Evolutionary conservation across 35 echinoderm and acorn worm genomes (phyloP).

Genomic region (Stichopus chloronotus): DNA sequence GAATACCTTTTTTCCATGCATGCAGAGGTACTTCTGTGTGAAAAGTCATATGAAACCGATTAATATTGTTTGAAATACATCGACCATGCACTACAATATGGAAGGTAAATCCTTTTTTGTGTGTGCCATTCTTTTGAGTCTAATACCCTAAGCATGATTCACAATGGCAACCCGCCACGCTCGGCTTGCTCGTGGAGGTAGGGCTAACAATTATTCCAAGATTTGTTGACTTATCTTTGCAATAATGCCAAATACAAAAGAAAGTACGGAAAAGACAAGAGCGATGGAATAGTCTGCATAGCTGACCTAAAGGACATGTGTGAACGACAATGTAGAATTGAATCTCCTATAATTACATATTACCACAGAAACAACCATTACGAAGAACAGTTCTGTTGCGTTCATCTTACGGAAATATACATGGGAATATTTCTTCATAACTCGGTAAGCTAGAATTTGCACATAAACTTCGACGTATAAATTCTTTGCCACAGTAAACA

Average conservation of each 20-base stretch:
- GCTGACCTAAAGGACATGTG: not conserved
- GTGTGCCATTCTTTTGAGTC: not conserved
- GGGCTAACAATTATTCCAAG: slow-evolving; percentile 6
- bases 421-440: too few relatives aligned
- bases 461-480: too few relatives aligned
- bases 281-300: not conserved
- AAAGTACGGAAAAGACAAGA: not conserved
- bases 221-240: slow-evolving; percentile 19
- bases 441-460: too few relatives aligned
- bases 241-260: not conserved
- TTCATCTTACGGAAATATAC: too few relatives aligned
- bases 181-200: slow-evolving; percentile 14
- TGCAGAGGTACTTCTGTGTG: too few relatives aligned
- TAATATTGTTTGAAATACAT: not conserved
- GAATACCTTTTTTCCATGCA: too few relatives aligned
- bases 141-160: slow-evolving; percentile 22
- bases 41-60: not conserved
- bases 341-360: not conserved
- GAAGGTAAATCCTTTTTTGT: not conserved
- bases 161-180: slow-evolving; percentile 8
- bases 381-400: too few relatives aligned
- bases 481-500: too few relatives aligned
- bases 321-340: not conserved
- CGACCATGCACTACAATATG: not conserved
- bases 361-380: too few relatives aligned